Evolutionary conservation across 2,888 invertebrate species (phyloP), one percentile per base, ranked within the genome.

Genomic region (Zygaena filipendulae): DNA sequence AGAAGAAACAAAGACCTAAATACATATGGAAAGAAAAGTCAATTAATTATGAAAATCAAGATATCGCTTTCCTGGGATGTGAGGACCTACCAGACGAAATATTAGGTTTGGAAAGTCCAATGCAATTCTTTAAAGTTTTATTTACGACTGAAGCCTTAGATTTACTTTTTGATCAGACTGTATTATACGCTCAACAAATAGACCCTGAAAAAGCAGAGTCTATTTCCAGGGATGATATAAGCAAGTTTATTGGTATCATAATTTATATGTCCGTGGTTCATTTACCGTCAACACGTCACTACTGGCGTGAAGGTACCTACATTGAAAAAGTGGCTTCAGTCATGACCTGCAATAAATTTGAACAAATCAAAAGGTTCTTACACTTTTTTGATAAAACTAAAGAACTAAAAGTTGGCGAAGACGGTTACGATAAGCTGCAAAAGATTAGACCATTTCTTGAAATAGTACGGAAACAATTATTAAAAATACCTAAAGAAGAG

Each of bases 201-300:
- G 21, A 30, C 22, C 35, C 29, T 1, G 29, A 31, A 23, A 37
- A 35, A 18, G 26, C 21, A 20, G 19, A 27, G 33, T 25, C 18
- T 25, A 19, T 38, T 23, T 36, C 38, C 11, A 6, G 13, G 11
- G 35, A 38, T 4, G 40, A 43, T 4, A 28, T 40, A 4, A 11
- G 13, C 1, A 28, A 41, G 34, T 42, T 43, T 38, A 36, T 42
- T 20, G 43, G 42, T 5, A 23, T 39, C 23, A 13, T 39, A 10
- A 33, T 43, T 23, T 39, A 39, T 13, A 45, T 43, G 40, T 45
- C 41, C 12, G 31, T 41, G 8, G 33, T 45, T n/a, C 42, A 43
- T 7, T 29, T 42, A 3, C 41, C 43, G 16, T 21, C 38, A 9
- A 45, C 39, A n/a, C 33, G 40, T 9, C 38, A 36, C 20, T 45